Percentiles rank a stretch among this genome's conserved stretches.
Conservation (phyloP, 1,140 invertebrate genomes). For the Drosophila sp. region DNA sequence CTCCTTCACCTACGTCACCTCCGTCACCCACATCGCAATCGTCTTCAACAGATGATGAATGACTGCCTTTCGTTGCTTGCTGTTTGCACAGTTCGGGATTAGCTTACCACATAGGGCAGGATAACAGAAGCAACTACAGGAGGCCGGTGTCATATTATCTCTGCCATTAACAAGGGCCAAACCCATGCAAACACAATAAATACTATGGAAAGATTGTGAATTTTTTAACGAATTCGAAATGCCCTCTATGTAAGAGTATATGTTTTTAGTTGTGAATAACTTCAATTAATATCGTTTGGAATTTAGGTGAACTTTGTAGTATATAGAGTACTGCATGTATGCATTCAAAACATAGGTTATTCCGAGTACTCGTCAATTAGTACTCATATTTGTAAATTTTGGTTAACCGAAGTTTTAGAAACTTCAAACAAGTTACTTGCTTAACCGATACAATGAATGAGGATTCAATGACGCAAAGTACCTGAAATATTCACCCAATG, state of each 20-base stretch:
- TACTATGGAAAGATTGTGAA: not conserved
- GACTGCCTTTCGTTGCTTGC: not conserved
- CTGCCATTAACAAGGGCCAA: constrained; percentile 40
- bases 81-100: constrained; percentile 68
- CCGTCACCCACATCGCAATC: not conserved
- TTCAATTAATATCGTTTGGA: too few relatives aligned
- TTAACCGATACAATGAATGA: too few relatives aligned
- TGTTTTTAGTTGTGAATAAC: too few relatives aligned
- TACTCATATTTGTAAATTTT: too few relatives aligned
- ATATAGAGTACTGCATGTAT: too few relatives aligned
- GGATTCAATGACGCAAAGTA: too few relatives aligned
- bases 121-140: constrained; percentile 46
- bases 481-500: too few relatives aligned
- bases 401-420: too few relatives aligned
- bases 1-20: not conserved
- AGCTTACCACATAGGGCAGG: constrained; percentile 57
- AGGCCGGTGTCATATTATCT: constrained; percentile 55
- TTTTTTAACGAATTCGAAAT: constrained; percentile 15
- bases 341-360: too few relatives aligned
- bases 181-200: constrained; percentile 43
- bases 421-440: too few relatives aligned
- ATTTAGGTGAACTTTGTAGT: too few relatives aligned
- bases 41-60: constrained; percentile 42
- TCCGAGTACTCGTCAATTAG: too few relatives aligned
- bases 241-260: constrained; percentile 17